phyloP scores from a whole-genome alignment of 1,140 invertebrate species.

The Radopholus similis region DNA sequence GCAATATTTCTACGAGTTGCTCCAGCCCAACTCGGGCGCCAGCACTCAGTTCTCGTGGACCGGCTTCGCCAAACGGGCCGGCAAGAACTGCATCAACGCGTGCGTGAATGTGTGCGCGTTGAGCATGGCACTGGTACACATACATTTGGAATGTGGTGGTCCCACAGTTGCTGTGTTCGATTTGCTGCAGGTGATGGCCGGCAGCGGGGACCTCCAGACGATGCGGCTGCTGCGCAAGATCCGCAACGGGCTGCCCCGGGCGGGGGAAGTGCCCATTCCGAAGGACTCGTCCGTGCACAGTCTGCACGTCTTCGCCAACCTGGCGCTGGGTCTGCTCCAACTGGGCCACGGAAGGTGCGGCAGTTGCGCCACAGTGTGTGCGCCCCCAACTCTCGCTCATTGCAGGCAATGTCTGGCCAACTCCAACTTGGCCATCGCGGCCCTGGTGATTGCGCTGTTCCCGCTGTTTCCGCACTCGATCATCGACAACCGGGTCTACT shows the following conservation, averaged over 20 bases:
- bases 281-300: constrained; percentile 34
- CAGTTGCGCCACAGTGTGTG: background rate
- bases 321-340: constrained; percentile 39
- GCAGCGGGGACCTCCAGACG: constrained; percentile 36
- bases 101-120: constrained; percentile 29
- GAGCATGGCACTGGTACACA: constrained; percentile 28
- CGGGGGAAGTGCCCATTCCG: background rate
- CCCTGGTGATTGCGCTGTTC: constrained; percentile 37
- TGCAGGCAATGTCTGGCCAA: constrained; percentile 21
- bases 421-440: constrained; percentile 36
- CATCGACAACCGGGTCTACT: constrained; percentile 37
- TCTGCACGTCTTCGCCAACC: constrained; percentile 33
- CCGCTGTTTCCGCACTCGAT: constrained; percentile 39
- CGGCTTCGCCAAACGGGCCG: constrained; percentile 12
- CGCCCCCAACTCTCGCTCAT: background rate
- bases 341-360: constrained; percentile 41
- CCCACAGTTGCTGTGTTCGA: background rate
- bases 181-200: constrained; percentile 39
- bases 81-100: constrained; percentile 23
- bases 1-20: constrained; percentile 17
- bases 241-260: constrained; percentile 15
- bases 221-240: constrained; percentile 33
- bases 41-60: background rate
- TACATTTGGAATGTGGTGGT: no score
- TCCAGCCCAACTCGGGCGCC: background rate